Conservation (phyloP, 35 echinoderm and acorn worm genomes). For the Acanthaster planci region DNA sequence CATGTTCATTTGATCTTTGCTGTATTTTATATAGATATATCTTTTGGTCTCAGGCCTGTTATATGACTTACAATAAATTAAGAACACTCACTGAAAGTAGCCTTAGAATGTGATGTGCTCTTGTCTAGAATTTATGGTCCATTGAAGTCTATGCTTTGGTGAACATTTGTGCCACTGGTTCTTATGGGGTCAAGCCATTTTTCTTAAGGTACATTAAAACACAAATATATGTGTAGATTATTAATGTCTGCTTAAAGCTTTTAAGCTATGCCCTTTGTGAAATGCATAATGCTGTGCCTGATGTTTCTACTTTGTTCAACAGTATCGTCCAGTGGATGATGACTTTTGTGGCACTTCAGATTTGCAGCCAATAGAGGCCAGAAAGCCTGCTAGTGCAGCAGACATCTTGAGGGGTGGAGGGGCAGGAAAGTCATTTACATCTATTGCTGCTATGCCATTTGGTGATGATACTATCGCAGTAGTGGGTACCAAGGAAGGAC, state of each 20-base stretch:
- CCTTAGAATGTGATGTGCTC: too few relatives aligned
- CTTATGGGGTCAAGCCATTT: too few relatives aligned
- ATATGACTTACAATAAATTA: too few relatives aligned
- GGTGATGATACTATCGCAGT: conserved; percentile 67
- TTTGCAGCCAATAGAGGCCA: conserved; percentile 72
- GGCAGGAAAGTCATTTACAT: conserved; percentile 54
- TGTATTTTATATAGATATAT: too few relatives aligned
- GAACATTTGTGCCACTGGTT: too few relatives aligned
- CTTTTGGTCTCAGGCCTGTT: too few relatives aligned
- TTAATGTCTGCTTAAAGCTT: background rate
- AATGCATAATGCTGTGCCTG: background rate
- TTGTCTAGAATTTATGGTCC: too few relatives aligned
- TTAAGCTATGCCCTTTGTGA: background rate
- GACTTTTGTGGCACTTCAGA: conserved; percentile 80
- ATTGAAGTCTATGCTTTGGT: too few relatives aligned
- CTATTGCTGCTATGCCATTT: conserved; percentile 37
- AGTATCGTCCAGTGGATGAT: conserved; percentile 15
- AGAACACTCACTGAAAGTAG: too few relatives aligned
- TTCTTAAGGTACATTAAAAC: too few relatives aligned
- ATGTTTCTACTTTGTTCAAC: background rate
- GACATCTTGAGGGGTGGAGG: conserved; percentile 65
- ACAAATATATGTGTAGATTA: background rate
- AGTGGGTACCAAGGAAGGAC: conserved; percentile 71
- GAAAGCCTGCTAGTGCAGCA: background rate
- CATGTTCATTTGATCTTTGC: too few relatives aligned